Evolutionary conservation across 2,888 invertebrate genomes (phyloP).

Genomic region (Campoplex nolae): DNA sequence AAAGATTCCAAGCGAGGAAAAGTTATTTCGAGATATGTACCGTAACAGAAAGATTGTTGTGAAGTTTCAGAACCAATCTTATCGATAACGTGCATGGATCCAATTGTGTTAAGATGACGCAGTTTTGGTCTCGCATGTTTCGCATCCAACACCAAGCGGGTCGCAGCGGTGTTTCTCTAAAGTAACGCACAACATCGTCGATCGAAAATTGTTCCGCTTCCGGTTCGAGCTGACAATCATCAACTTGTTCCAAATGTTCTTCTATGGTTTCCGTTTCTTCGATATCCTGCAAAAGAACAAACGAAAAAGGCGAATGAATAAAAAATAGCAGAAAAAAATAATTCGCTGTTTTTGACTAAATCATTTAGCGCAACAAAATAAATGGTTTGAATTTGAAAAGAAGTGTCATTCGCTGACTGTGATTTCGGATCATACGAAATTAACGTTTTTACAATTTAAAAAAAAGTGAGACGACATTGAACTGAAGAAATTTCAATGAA

Average conservation of each 20-base stretch:
- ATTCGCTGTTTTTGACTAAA: background rate
- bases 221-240: background rate
- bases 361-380: background rate
- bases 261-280: background rate
- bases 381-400: background rate
- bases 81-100: conserved; percentile 12
- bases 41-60: conserved; percentile 31
- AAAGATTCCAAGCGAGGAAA: too few relatives aligned
- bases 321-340: background rate
- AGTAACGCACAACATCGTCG: conserved; percentile 1
- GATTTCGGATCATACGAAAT: background rate
- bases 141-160: conserved; percentile 19
- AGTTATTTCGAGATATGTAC: background rate
- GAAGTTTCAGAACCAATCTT: background rate
- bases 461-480: background rate
- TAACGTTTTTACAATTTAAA: background rate
- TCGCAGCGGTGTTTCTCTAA: conserved; percentile 5
- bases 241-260: background rate
- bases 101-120: conserved; percentile 6
- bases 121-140: background rate
- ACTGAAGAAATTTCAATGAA: background rate
- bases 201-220: conserved; percentile 2
- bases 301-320: background rate
- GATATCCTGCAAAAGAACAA: background rate
- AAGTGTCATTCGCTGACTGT: background rate